Conservation (phyloP, 2,888 invertebrate genomes). For the Eilema caniola region DNA sequence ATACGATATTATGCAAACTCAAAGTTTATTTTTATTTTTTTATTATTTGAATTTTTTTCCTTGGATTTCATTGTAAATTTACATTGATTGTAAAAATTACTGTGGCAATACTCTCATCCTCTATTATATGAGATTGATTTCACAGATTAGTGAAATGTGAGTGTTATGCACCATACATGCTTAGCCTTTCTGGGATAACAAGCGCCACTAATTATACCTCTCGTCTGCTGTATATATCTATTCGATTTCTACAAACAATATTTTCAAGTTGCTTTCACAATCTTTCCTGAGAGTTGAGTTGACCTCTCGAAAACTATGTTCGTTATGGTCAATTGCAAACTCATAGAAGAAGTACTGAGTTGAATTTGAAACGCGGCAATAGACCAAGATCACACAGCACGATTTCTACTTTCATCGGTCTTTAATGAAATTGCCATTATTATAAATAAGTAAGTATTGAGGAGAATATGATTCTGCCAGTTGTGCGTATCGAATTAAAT, state of each 20-base stretch:
- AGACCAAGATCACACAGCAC: background rate
- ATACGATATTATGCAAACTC: too few species aligned
- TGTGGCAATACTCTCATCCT: too few species aligned
- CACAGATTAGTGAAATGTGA: background rate
- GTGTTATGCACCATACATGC: background rate
- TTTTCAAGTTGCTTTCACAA: background rate
- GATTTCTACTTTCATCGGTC: constrained; percentile 6
- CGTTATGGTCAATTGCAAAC: background rate
- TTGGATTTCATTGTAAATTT: too few species aligned
- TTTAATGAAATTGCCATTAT: background rate
- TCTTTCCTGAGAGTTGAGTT: background rate
- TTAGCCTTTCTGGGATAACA: background rate
- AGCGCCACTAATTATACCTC: too few species aligned
- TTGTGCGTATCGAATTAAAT: constrained; percentile 1
- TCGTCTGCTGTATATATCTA: background rate
- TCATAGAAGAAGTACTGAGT: background rate
- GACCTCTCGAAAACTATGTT: background rate
- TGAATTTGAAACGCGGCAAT: background rate
- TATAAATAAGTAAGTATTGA: background rate
- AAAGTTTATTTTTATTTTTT: too few species aligned
- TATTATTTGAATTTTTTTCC: too few species aligned
- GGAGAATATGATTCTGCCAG: background rate
- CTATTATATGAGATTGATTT: background rate
- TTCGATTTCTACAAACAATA: background rate
- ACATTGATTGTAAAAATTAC: too few species aligned